Evolutionary conservation across 2,888 invertebrate genomes (phyloP).

Genomic region (Trachelus troglodyta): DNA sequence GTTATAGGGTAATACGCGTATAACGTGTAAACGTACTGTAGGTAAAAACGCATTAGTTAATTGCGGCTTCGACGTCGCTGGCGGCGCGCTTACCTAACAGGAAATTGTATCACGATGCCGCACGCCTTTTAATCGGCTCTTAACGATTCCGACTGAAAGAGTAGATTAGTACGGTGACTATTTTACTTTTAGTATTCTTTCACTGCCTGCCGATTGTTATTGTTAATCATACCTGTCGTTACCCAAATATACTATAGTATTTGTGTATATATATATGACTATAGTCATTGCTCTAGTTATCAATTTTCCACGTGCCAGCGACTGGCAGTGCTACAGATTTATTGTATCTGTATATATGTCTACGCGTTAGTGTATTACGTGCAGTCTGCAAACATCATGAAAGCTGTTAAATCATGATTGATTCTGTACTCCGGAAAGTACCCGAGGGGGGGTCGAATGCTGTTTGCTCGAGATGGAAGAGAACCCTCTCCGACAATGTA

Average conservation of each 20-base stretch:
- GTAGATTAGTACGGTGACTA: not conserved
- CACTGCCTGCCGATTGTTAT: not conserved
- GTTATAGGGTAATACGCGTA: slow-evolving; percentile 1
- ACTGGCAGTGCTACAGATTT: not conserved
- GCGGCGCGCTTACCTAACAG: slow-evolving; percentile 23
- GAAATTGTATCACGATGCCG: slow-evolving; percentile 23
- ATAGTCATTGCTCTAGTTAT: not conserved
- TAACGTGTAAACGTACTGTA: slow-evolving; percentile 14
- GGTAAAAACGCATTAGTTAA: slow-evolving; percentile 46
- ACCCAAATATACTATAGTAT: not conserved
- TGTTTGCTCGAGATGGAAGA: slow-evolving; percentile 39
- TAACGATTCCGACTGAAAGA: slow-evolving; percentile 6
- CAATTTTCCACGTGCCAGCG: not conserved
- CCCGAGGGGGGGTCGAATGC: slow-evolving; percentile 17
- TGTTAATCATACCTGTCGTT: not conserved
- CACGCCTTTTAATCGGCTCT: slow-evolving; percentile 13
- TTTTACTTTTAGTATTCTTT: not conserved
- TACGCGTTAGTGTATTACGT: slow-evolving; percentile 55
- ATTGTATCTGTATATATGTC: slow-evolving; percentile 57
- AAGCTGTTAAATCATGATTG: slow-evolving; percentile 31
- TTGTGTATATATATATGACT: too few relatives aligned
- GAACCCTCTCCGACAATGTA: slow-evolving; percentile 30
- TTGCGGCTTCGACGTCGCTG: slow-evolving; percentile 33
- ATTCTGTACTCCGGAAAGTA: slow-evolving; percentile 25
- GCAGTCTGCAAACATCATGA: slow-evolving; percentile 25